phyloP scores from a whole-genome alignment of 2,888 invertebrate species.

The Seira musarum region DNA sequence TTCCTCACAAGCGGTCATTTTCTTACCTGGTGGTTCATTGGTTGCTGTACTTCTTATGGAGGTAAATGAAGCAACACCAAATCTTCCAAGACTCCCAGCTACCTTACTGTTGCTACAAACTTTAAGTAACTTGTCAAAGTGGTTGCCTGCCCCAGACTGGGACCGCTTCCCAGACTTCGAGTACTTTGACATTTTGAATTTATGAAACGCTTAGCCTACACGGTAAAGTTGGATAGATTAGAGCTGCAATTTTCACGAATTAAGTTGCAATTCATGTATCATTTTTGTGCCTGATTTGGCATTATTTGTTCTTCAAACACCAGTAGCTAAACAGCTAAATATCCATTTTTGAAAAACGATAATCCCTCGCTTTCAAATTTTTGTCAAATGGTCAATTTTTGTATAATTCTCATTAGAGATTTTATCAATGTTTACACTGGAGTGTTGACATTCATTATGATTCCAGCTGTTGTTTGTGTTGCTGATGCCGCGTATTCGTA shows the following conservation, averaged over 20 bases:
- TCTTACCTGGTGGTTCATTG: slow-evolving; percentile 75
- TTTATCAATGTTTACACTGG: not conserved
- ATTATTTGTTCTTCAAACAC: no score
- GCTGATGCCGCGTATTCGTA: not conserved
- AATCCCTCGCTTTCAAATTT: not conserved
- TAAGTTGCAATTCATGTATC: not conserved
- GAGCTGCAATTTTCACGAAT: not conserved
- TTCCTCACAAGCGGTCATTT: no score
- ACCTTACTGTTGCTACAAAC: slow-evolving; percentile 89
- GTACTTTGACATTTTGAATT: slow-evolving; percentile 66
- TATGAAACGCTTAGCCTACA: not conserved
- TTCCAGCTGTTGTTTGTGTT: not conserved
- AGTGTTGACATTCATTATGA: not conserved
- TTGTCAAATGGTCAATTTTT: not conserved
- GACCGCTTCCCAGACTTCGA: slow-evolving; percentile 63
- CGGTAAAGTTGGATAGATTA: not conserved
- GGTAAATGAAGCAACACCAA: slow-evolving; percentile 95
- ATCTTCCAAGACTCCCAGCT: slow-evolving; percentile 92
- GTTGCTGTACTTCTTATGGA: slow-evolving; percentile 84
- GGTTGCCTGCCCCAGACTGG: slow-evolving; percentile 72
- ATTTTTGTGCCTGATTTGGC: not conserved
- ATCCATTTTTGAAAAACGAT: not conserved
- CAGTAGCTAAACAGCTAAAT: not conserved
- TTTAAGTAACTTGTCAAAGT: slow-evolving; percentile 79
- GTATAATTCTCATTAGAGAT: not conserved